A percentile compares a stretch with the other conserved stretches of the same genome.
phyloP scores from a whole-genome alignment of 2,797 vertebrate species.

The Echeneis naucrates region DNA sequence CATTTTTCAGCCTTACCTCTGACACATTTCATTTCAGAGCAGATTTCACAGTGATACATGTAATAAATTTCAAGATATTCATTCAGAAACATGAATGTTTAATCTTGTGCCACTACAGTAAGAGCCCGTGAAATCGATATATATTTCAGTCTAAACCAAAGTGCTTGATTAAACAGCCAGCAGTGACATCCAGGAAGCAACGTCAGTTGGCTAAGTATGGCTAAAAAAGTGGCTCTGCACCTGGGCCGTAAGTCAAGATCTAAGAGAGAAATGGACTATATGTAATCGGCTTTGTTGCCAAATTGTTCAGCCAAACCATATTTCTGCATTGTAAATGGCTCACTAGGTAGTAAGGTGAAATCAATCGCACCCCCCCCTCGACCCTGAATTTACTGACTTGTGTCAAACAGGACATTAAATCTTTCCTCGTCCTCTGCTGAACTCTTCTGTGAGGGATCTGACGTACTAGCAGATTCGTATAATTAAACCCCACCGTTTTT shows the following conservation, averaged over 20 bases:
- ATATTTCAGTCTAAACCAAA: not conserved
- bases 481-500: constrained; percentile 42
- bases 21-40: too few species aligned
- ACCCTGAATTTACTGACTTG: constrained; percentile 52
- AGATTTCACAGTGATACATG: too few species aligned
- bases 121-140: not conserved
- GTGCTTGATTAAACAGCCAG: not conserved
- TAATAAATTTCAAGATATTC: not conserved
- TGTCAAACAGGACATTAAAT: constrained; percentile 55
- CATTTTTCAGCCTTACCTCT: constrained; percentile 27
- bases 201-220: too few species aligned
- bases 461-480: constrained; percentile 45
- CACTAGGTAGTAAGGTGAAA: constrained; percentile 31
- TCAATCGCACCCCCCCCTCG: constrained; percentile 50
- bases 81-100: not conserved
- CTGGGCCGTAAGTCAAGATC: constrained; percentile 33
- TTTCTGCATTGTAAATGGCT: constrained; percentile 50
- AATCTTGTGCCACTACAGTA: not conserved
- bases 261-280: constrained; percentile 4
- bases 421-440: constrained; percentile 51
- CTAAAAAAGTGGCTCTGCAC: constrained; percentile 18
- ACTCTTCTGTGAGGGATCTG: constrained; percentile 60
- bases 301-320: constrained; percentile 41
- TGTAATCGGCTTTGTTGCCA: constrained; percentile 17
- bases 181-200: not conserved